Evolutionary conservation across 1,140 invertebrate species (phyloP).

Genomic region (Sinonovacula constricta): DNA sequence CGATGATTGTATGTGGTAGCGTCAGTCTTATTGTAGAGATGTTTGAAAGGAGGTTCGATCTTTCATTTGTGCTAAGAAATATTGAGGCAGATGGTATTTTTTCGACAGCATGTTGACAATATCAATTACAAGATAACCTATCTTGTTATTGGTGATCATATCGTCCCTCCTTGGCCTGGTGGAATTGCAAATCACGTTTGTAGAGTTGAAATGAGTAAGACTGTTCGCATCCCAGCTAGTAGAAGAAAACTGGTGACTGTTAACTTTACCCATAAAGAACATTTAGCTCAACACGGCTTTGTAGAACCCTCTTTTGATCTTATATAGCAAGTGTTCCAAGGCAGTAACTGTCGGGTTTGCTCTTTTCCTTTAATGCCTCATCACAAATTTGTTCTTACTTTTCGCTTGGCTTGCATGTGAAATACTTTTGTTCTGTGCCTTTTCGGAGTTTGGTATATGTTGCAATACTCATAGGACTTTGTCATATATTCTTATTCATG

Average conservation of each 20-base stretch:
- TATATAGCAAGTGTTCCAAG: too few species aligned
- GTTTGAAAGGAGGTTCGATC: neutral
- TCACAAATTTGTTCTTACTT: too few species aligned
- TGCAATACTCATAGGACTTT: too few species aligned
- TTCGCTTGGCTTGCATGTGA: neutral
- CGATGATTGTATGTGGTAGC: too few species aligned
- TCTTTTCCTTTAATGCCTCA: too few species aligned
- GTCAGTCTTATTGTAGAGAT: slow-evolving; percentile 5
- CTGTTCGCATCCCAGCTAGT: neutral
- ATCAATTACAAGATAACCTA: slow-evolving; percentile 6
- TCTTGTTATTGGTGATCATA: neutral
- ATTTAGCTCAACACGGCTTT: neutral
- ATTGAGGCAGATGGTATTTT: slow-evolving; percentile 18
- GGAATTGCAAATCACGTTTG: neutral
- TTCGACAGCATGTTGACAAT: slow-evolving; percentile 5
- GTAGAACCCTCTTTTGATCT: neutral
- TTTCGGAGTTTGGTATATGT: slow-evolving; percentile 6
- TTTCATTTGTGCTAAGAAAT: slow-evolving; percentile 13
- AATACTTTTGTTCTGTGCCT: slow-evolving; percentile 7
- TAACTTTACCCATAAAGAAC: neutral
- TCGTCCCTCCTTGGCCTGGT: neutral
- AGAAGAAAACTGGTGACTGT: neutral
- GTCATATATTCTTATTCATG: too few species aligned
- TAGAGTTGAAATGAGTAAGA: slow-evolving; percentile 9
- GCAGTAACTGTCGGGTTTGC: too few species aligned